Evolutionary conservation across 2,113 vertebrate genomes (phyloP).

Genomic region (Tor tambroides): DNA sequence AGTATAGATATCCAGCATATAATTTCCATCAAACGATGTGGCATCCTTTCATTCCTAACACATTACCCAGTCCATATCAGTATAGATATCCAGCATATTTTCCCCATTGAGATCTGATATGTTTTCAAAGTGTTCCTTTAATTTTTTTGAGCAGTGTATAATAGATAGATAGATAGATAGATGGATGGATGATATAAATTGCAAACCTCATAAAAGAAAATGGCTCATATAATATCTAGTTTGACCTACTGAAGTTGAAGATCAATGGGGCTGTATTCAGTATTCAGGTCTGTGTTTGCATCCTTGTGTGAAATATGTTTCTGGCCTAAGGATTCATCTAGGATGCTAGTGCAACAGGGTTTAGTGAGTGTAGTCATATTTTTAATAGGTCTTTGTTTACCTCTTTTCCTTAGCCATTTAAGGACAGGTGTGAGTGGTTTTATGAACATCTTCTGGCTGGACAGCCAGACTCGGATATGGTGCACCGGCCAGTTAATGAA

Average conservation of each 20-base stretch:
- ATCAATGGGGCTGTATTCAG: background rate
- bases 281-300: background rate
- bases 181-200: background rate
- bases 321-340: background rate
- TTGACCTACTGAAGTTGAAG: background rate
- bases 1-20: too few relatives aligned
- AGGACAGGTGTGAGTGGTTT: slow-evolving; percentile 98
- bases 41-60: too few relatives aligned
- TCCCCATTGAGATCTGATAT: too few relatives aligned
- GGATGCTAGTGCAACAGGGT: background rate
- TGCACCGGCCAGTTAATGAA: slow-evolving; percentile 96
- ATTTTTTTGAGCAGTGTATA: too few relatives aligned
- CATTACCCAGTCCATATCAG: too few relatives aligned
- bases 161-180: too few relatives aligned
- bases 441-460: slow-evolving; percentile 94
- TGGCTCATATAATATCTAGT: background rate
- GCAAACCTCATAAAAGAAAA: background rate
- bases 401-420: slow-evolving; percentile 86
- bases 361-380: background rate
- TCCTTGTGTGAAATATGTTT: background rate
- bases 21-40: too few relatives aligned
- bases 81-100: too few relatives aligned
- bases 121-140: too few relatives aligned
- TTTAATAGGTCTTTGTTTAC: slow-evolving; percentile 34
- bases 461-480: slow-evolving; percentile 95